These are phyloP conservation scores for Sphaeridia pumilis DNA, from an alignment of 2,888 invertebrate genomes.

Conservation along the genomic window DNA sequence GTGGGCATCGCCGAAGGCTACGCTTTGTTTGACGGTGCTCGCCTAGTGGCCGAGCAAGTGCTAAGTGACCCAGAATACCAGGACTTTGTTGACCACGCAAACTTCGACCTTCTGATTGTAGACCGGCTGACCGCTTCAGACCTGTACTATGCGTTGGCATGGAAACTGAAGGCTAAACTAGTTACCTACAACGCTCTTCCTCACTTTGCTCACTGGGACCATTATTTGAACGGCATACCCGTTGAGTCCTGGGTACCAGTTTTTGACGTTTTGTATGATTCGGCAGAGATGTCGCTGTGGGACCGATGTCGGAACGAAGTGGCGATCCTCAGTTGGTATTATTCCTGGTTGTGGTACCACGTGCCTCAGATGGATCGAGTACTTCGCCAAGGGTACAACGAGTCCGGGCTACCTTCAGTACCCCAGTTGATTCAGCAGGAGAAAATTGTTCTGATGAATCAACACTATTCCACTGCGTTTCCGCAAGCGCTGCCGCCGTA, in stretches of 20 bases:
- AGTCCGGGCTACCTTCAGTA: neutral
- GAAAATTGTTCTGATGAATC: neutral
- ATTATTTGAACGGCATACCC: neutral
- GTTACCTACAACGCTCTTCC: neutral
- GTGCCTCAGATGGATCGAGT: neutral
- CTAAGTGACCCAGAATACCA: neutral
- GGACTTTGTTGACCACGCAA: neutral
- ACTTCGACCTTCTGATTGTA: conserved; percentile 1
- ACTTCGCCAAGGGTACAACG: neutral
- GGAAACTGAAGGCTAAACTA: neutral
- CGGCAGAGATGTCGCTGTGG: neutral
- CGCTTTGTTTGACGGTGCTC: neutral
- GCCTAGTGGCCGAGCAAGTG: neutral
- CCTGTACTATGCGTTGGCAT: neutral
- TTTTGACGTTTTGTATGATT: neutral
- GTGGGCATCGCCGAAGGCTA: neutral
- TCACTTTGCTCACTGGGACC: neutral
- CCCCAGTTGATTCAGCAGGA: neutral
- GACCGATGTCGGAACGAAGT: neutral
- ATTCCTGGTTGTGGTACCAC: neutral
- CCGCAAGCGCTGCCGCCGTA: conserved; percentile 1
- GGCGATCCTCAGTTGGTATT: neutral
- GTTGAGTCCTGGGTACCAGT: neutral
- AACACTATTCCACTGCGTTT: neutral
- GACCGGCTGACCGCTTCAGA: neutral